A percentile compares a stretch with the other conserved stretches of the same genome.
These are phyloP conservation scores for Dolichotis patagonum DNA, from an alignment of 2,113 vertebrate species.

Conservation along the genomic window DNA sequence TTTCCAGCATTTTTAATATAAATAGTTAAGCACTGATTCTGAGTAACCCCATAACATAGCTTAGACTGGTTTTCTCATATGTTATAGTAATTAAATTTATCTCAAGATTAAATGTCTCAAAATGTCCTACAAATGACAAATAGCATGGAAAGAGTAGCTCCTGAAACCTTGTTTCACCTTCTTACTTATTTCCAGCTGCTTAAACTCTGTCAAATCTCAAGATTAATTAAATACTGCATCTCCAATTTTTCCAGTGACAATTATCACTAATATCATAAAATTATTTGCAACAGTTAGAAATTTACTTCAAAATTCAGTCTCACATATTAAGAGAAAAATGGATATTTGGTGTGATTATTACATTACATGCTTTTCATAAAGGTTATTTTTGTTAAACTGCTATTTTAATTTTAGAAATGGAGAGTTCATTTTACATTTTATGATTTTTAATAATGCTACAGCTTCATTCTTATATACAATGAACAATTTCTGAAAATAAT, in stretches of 20 bases:
- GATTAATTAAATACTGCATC: background rate
- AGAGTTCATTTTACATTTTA: background rate
- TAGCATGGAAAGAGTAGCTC: too few relatives aligned
- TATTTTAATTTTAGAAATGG: constrained; percentile 41
- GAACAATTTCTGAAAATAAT: constrained; percentile 34
- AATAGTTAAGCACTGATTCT: background rate
- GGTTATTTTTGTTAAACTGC: background rate
- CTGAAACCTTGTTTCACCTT: background rate
- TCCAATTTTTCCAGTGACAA: background rate
- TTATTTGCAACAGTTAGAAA: background rate
- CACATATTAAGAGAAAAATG: background rate
- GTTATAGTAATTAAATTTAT: background rate
- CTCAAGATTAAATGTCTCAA: background rate
- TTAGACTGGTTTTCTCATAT: background rate
- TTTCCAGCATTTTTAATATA: constrained; percentile 18
- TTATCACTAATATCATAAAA: background rate
- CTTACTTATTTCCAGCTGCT: background rate
- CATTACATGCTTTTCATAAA: background rate
- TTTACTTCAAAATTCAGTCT: background rate
- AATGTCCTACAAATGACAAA: background rate
- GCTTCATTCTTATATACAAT: background rate
- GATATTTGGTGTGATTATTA: background rate
- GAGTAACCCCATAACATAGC: background rate
- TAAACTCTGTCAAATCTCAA: background rate
- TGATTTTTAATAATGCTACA: background rate